These are phyloP conservation scores for Julus scandinavius DNA, from an alignment of 2,888 invertebrate genomes.

Conservation along the genomic window DNA sequence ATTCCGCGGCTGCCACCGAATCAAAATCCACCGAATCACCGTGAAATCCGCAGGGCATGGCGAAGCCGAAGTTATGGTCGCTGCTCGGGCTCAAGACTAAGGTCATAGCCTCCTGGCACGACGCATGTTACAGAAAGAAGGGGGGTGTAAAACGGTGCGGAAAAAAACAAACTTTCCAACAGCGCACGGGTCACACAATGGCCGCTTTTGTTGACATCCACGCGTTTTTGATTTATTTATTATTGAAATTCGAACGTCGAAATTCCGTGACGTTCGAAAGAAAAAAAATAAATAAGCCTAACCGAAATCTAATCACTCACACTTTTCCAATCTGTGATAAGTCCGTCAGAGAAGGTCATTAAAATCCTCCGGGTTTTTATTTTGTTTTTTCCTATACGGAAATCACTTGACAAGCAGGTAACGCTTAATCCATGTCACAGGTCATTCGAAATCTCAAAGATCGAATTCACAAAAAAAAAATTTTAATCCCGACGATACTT, in stretches of 20 bases:
- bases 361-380: not conserved
- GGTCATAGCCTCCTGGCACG: slow-evolving; percentile 47
- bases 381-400: too few relatives aligned
- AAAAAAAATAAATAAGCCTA: too few relatives aligned
- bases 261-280: not conserved
- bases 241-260: not conserved
- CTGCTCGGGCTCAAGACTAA: slow-evolving; percentile 10
- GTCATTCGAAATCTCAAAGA: too few relatives aligned
- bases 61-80: slow-evolving; percentile 4
- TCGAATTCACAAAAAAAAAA: too few relatives aligned
- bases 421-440: too few relatives aligned
- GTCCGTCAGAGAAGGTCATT: not conserved
- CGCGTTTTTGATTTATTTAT: too few relatives aligned
- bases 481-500: too few relatives aligned
- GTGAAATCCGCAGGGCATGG: slow-evolving; percentile 56
- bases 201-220: not conserved
- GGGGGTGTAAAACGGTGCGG: not conserved
- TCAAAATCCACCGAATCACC: slow-evolving; percentile 56
- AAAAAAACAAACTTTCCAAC: not conserved
- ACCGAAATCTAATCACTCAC: too few relatives aligned
- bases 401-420: too few relatives aligned
- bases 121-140: not conserved
- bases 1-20: slow-evolving; percentile 49
- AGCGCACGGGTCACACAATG: not conserved
- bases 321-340: not conserved